These are phyloP conservation scores for Acronicta alni DNA, from an alignment of 2,888 invertebrate genomes.

Conservation along the genomic window DNA sequence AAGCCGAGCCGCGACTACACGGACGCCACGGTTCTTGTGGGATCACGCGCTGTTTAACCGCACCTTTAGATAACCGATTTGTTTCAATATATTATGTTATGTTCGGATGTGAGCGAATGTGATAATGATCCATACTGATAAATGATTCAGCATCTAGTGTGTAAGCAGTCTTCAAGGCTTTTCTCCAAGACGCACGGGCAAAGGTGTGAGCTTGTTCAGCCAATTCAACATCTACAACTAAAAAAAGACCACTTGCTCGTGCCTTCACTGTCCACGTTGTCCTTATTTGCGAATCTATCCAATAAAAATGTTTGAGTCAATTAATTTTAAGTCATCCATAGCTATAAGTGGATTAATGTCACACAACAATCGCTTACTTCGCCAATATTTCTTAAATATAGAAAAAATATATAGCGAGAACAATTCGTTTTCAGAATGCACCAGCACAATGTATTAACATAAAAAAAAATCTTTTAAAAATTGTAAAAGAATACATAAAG, in stretches of 20 bases:
- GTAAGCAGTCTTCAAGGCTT: constrained; percentile 67
- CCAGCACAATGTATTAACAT: constrained; percentile 83
- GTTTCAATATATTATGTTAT: constrained; percentile 68
- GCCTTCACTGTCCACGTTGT: constrained; percentile 51
- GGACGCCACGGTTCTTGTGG: too few species aligned
- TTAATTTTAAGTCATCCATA: constrained; percentile 88
- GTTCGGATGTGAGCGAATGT: constrained; percentile 81
- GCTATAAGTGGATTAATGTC: constrained; percentile 76
- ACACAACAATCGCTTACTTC: constrained; percentile 79
- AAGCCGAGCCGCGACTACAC: too few species aligned
- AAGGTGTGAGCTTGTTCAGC: constrained; percentile 26
- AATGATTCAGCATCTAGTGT: constrained; percentile 76
- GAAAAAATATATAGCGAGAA: constrained; percentile 67
- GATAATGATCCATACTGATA: constrained; percentile 77
- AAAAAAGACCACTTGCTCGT: constrained; percentile 29
- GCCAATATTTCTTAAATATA: constrained; percentile 76
- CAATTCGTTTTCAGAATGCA: constrained; percentile 74
- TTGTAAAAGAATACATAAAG: constrained; percentile 62
- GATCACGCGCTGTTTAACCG: too few species aligned
- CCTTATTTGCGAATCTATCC: constrained; percentile 75
- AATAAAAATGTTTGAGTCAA: constrained; percentile 81
- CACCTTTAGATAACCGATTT: constrained; percentile 72
- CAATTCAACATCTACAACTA: constrained; percentile 11
- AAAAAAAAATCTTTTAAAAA: constrained; percentile 62
- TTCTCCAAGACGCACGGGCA: constrained; percentile 33